Conservation (phyloP, 2,888 invertebrate species). For the Amorpha juglandis region DNA sequence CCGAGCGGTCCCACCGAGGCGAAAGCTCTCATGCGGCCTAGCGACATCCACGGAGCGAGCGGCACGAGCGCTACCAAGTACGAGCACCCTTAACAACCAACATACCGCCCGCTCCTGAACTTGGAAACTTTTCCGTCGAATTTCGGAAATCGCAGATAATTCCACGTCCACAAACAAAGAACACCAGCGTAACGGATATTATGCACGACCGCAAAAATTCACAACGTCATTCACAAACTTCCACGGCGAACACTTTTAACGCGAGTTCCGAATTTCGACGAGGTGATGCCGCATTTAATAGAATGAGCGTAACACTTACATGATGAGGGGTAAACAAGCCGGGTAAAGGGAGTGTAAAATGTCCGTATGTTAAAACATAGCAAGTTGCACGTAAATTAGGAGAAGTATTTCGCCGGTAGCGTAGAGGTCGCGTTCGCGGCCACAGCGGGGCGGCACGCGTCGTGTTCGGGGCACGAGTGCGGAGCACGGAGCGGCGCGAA, state of each 20-base stretch:
- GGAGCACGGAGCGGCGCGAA: slow-evolving; percentile 84
- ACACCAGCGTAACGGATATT: slow-evolving; percentile 51
- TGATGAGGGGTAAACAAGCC: slow-evolving; percentile 83
- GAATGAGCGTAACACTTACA: slow-evolving; percentile 82
- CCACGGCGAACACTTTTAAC: slow-evolving; percentile 74
- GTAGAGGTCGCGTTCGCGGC: slow-evolving; percentile 86
- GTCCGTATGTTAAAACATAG: slow-evolving; percentile 82
- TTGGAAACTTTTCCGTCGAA: slow-evolving; percentile 73
- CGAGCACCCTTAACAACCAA: slow-evolving; percentile 53
- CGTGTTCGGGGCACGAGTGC: slow-evolving; percentile 83
- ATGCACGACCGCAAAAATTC: slow-evolving; percentile 59
- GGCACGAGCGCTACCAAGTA: slow-evolving; percentile 49
- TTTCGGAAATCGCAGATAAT: slow-evolving; percentile 74
- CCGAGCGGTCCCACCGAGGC: slow-evolving; percentile 58
- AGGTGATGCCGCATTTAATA: slow-evolving; percentile 71
- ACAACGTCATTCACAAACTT: slow-evolving; percentile 78
- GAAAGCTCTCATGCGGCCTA: slow-evolving; percentile 71
- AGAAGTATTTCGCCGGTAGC: slow-evolving; percentile 83
- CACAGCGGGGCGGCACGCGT: slow-evolving; percentile 83
- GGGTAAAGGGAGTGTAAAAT: slow-evolving; percentile 76
- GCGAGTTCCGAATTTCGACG: slow-evolving; percentile 81
- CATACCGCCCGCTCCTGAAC: slow-evolving; percentile 66
- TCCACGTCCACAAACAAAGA: slow-evolving; percentile 64
- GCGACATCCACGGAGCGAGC: slow-evolving; percentile 57
- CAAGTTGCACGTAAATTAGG: slow-evolving; percentile 80